Percentiles rank a stretch among this genome's conserved stretches.
phyloP scores from a whole-genome alignment of 2,888 invertebrate genomes.

The Fragum whitleyi region DNA sequence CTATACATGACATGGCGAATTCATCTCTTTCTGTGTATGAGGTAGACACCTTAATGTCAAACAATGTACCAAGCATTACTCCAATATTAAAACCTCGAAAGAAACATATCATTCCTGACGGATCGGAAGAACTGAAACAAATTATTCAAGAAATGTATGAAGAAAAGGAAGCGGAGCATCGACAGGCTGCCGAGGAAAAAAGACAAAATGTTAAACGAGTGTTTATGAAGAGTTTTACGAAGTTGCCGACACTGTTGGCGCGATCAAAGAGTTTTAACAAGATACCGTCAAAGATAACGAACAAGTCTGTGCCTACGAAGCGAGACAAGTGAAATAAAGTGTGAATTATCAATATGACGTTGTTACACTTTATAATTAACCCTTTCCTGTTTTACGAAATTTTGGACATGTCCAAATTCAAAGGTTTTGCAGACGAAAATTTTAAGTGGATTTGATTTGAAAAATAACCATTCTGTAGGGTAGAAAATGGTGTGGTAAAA shows the following conservation, averaged over 20 bases:
- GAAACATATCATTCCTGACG: not conserved
- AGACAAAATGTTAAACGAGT: constrained; percentile 7
- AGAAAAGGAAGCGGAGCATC: not conserved
- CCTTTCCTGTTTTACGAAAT: too few relatives aligned
- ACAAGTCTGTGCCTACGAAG: not conserved
- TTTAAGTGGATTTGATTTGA: too few relatives aligned
- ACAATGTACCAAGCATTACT: not conserved
- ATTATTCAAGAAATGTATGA: constrained; percentile 13
- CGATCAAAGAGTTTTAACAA: constrained; percentile 5
- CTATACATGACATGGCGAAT: too few relatives aligned
- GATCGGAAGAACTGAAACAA: constrained; percentile 2
- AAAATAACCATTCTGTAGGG: too few relatives aligned
- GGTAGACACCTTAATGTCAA: not conserved
- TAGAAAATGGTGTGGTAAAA: too few relatives aligned
- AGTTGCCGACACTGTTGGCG: not conserved
- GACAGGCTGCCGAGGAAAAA: not conserved
- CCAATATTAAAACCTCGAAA: constrained; percentile 10
- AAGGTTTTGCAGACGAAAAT: too few relatives aligned
- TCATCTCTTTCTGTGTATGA: not conserved
- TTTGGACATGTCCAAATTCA: too few relatives aligned
- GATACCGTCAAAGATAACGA: constrained; percentile 5
- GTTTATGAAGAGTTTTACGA: constrained; percentile 4
- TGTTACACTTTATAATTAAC: too few relatives aligned
- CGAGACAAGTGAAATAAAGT: not conserved
- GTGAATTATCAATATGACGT: too few relatives aligned